phyloP scores from a whole-genome alignment of 1,140 invertebrate species.

The Drosophila lacertosa region DNA sequence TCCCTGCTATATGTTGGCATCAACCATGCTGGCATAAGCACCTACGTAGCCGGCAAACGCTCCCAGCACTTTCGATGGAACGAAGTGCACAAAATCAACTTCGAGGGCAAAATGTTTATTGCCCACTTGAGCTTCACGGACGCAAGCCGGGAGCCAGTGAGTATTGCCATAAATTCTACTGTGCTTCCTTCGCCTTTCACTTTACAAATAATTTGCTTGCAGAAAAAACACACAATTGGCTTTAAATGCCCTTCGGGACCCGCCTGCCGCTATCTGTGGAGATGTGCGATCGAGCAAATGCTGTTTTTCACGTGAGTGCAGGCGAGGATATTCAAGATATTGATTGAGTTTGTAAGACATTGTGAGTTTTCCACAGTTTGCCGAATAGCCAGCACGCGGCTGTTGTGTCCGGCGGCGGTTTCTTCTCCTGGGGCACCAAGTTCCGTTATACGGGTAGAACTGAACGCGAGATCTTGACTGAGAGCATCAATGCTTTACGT shows the following conservation, averaged over 20 bases:
- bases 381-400: conserved; percentile 93
- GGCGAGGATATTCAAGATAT: no score
- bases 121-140: conserved; percentile 92
- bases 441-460: conserved; percentile 96
- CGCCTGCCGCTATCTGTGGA: conserved; percentile 97
- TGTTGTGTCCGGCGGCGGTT: conserved; percentile 95
- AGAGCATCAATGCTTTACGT: conserved; percentile 83
- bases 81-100: conserved; percentile 97
- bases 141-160: conserved; percentile 84
- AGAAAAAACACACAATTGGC: conserved; percentile 98
- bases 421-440: conserved; percentile 97
- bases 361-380: conserved; percentile 86
- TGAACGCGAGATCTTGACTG: conserved; percentile 93
- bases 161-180: not conserved
- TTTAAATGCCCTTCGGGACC: conserved; percentile 96
- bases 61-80: conserved; percentile 98
- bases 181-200: not conserved
- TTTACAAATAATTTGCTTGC: not conserved
- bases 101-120: conserved; percentile 99
- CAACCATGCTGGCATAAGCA: conserved; percentile 96
- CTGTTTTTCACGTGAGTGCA: conserved; percentile 97
- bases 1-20: conserved; percentile 97
- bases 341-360: no score
- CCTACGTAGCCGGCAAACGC: conserved; percentile 96
- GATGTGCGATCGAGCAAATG: conserved; percentile 98